These are phyloP conservation scores for Xenopus petersii DNA, from an alignment of 2,797 vertebrate genomes.

Conservation along the genomic window DNA sequence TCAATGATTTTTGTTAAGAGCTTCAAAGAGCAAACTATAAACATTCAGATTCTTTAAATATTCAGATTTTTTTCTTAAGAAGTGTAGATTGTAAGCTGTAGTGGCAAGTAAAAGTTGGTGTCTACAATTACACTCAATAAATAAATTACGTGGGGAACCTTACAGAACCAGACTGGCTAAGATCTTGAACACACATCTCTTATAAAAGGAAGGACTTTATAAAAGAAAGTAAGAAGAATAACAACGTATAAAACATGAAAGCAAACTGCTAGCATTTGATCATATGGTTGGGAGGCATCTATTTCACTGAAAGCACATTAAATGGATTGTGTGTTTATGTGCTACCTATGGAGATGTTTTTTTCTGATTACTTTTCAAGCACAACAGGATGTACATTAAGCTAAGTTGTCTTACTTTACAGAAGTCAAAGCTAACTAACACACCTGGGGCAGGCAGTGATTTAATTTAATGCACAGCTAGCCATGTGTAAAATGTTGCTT, in stretches of 20 bases:
- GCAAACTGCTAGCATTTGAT: constrained; percentile 1
- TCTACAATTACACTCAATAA: too few species aligned
- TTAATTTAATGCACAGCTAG: constrained; percentile 46
- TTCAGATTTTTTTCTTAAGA: too few species aligned
- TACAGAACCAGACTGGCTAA: too few species aligned
- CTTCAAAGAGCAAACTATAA: too few species aligned
- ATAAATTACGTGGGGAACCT: too few species aligned
- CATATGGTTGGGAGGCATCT: constrained; percentile 10
- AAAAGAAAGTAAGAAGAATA: too few species aligned
- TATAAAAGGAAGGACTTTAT: background rate
- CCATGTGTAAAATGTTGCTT: constrained; percentile 38
- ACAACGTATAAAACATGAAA: background rate
- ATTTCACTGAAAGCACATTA: constrained; percentile 20
- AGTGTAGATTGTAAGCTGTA: too few species aligned
- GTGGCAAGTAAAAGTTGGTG: too few species aligned
- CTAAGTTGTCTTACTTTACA: constrained; percentile 35
- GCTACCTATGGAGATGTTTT: constrained; percentile 39
- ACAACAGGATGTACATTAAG: constrained; percentile 46
- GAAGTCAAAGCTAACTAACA: constrained; percentile 36
- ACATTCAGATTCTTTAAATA: too few species aligned
- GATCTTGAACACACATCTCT: background rate
- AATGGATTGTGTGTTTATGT: constrained; percentile 40
- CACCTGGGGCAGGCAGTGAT: constrained; percentile 38
- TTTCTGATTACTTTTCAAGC: constrained; percentile 24
- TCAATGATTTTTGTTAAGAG: too few species aligned